Conservation (phyloP, 2,797 vertebrate genomes). For the Cossypha niveicapilla region DNA sequence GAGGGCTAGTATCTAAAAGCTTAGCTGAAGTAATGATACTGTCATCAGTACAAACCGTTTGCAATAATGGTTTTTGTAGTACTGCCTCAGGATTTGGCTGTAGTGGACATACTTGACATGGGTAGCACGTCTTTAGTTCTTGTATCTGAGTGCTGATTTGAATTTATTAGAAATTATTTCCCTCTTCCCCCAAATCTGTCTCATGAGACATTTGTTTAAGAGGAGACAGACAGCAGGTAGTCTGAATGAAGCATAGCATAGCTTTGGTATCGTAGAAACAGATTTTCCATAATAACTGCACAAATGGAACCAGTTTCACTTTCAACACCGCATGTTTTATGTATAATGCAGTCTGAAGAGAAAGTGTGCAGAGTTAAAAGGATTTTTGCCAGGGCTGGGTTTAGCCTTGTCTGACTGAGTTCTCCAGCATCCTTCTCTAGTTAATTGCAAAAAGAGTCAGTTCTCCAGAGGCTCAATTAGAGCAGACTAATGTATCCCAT, state of each 20-base stretch:
- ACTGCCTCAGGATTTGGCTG: background rate
- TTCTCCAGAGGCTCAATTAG: background rate
- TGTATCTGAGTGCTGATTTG: background rate
- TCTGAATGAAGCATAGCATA: background rate
- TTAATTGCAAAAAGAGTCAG: background rate
- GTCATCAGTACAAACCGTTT: background rate
- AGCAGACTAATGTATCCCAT: background rate
- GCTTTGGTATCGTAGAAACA: background rate
- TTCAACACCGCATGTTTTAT: background rate
- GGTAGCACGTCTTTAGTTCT: background rate
- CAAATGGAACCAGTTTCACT: background rate
- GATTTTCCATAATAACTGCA: background rate
- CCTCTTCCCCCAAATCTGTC: background rate
- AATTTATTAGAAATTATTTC: constrained; percentile 16
- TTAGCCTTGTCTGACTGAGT: background rate
- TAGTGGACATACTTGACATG: background rate
- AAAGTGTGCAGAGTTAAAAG: constrained; percentile 3
- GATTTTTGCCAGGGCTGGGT: background rate
- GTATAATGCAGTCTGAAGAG: background rate
- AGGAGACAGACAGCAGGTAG: background rate
- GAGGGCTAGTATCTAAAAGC: background rate
- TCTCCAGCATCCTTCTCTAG: background rate
- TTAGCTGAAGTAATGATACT: background rate
- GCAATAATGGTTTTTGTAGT: background rate
- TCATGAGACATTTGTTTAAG: background rate